Base-by-base conservation (phyloP, 2,113 vertebrate species). In the Dasyprocta punctata region DNA sequence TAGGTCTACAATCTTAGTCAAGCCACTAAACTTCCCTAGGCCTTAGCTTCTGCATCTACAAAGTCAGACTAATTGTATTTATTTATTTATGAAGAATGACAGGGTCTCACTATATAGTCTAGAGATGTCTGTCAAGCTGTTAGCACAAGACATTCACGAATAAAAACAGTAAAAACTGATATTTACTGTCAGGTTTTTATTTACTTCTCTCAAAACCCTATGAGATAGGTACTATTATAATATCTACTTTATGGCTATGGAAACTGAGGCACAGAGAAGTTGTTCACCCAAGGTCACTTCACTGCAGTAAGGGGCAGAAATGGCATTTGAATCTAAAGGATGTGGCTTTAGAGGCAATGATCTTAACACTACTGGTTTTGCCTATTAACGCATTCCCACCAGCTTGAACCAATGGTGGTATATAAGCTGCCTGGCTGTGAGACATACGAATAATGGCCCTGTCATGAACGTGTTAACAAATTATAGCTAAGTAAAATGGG, bases 201-300 rank as follows among this genome's bases (percentile, higher is more conserved):
- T 93, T 93, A 81, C 61, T 84, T 93, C 38, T 81, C 14, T 26
- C 33, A 26, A 44, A 69, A 54, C 19, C n/a, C 56, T 30, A 65
- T 26, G 30, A 96, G 4, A 54, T 60, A 86, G 47, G 63, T 80
- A 58, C 3, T 89, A 71, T 67, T 92, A 75, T 47, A 80, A 54
- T 61, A 20, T 24, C 11, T 52, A 84, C 61, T 86, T 92, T 94
- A 83, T 13, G 73, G 69, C 69, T 33, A 63, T 38, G 81, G 44
- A 93, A 92, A 77, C 58, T 92, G 33, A 94, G 69, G 49, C 49
- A 97, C 7, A 67, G 82, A 75, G 67, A 86, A 87, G 12, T 80
- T 24, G 94, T 47, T 92, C 38, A 83, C 28, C 63, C 33, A 78
- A 71, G 5, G 92, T 54, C 24, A 58, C 22, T 81, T 13, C 67